Conservation (phyloP, 2,113 vertebrate genomes). For the Larimichthys crocea region DNA sequence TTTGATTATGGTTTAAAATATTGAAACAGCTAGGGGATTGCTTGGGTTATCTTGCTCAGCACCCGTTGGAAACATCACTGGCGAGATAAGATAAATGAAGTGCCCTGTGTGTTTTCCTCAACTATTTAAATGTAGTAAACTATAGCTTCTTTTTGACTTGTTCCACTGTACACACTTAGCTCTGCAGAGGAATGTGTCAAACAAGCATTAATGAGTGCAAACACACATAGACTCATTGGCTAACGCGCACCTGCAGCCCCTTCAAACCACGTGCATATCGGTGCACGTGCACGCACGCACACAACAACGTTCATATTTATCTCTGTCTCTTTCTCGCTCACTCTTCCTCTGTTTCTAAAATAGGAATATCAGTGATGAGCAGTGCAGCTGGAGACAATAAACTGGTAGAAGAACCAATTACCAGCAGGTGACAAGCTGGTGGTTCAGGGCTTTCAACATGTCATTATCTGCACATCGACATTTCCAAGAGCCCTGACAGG, state of each 20-base stretch:
- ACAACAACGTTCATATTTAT: slow-evolving; percentile 56
- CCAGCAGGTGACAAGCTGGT: slow-evolving; percentile 81
- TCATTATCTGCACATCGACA: slow-evolving; percentile 82
- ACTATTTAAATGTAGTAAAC: slow-evolving; percentile 53
- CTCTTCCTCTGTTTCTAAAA: slow-evolving; percentile 70
- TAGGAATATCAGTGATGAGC: slow-evolving; percentile 78
- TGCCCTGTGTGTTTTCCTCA: slow-evolving; percentile 38
- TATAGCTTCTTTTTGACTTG: slow-evolving; percentile 4
- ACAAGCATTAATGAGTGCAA: slow-evolving; percentile 34
- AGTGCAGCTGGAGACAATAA: slow-evolving; percentile 83
- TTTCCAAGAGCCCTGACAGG: slow-evolving; percentile 81
- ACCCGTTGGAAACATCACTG: slow-evolving; percentile 45
- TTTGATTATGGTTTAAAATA: slow-evolving; percentile 70
- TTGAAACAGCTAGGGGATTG: slow-evolving; percentile 58
- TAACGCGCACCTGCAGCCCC: slow-evolving; percentile 58
- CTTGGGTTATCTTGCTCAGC: slow-evolving; percentile 57
- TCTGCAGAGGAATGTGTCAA: not conserved
- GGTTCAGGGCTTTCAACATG: slow-evolving; percentile 79
- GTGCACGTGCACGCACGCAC: not conserved
- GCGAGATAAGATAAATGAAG: slow-evolving; percentile 66
- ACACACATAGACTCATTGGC: slow-evolving; percentile 7
- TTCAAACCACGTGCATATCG: slow-evolving; percentile 11
- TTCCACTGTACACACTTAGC: not conserved
- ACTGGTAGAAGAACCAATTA: slow-evolving; percentile 83
- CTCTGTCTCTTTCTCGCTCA: slow-evolving; percentile 40